Conservation (phyloP, 2,888 invertebrate genomes). For the Pinctada fucata region DNA sequence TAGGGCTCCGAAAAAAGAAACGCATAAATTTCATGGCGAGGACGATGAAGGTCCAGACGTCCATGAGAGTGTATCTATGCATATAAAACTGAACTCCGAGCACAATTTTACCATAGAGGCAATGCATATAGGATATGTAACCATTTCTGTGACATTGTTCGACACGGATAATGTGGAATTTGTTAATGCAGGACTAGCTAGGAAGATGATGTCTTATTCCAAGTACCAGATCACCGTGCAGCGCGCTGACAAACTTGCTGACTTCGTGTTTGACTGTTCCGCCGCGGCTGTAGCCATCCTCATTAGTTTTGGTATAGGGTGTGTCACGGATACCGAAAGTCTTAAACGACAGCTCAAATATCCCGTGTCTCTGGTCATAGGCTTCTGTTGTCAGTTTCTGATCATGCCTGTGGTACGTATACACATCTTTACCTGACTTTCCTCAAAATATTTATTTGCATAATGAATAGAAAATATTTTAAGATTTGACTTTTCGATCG, state of each 20-base stretch:
- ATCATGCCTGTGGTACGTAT: conserved; percentile 73
- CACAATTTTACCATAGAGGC: conserved; percentile 64
- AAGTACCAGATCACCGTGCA: conserved; percentile 60
- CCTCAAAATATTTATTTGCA: too few relatives aligned
- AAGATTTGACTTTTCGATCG: too few relatives aligned
- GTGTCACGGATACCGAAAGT: conserved; percentile 70
- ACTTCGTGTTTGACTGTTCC: conserved; percentile 72
- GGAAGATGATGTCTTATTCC: conserved; percentile 58
- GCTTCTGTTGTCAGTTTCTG: conserved; percentile 73
- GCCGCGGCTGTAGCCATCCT: conserved; percentile 72
- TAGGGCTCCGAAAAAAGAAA: not conserved
- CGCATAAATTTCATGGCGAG: conserved; percentile 3
- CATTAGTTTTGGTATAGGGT: conserved; percentile 74
- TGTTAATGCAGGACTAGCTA: conserved; percentile 48
- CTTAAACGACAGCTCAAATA: conserved; percentile 70
- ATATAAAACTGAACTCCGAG: conserved; percentile 54
- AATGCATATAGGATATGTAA: conserved; percentile 66
- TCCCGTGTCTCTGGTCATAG: conserved; percentile 71
- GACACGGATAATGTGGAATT: conserved; percentile 53
- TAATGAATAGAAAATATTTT: too few relatives aligned
- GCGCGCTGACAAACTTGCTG: conserved; percentile 65
- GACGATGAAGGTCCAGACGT: conserved; percentile 5
- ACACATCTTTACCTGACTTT: too few relatives aligned
- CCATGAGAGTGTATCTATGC: conserved; percentile 46
- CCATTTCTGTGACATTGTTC: conserved; percentile 65